Percentiles rank a stretch among this genome's conserved stretches.
phyloP scores from a whole-genome alignment of 2,888 invertebrate genomes.

The Trichacis sp. region DNA sequence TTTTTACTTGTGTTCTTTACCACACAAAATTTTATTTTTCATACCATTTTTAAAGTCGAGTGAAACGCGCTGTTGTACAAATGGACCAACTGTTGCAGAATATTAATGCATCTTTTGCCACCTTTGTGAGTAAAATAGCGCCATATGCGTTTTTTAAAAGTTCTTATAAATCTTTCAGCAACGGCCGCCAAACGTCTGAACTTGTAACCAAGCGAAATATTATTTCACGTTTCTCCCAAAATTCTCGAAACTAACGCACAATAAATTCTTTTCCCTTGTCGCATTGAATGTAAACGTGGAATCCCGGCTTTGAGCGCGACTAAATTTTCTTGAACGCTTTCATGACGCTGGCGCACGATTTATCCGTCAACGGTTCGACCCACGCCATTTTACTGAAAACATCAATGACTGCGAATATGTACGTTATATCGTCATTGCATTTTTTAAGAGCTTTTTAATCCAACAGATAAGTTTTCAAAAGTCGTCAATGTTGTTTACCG shows the following conservation, averaged over 20 bases:
- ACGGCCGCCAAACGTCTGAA: too few species aligned
- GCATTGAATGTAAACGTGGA: constrained; percentile 34
- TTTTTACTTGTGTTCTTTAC: too few species aligned
- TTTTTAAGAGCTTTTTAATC: constrained; percentile 20
- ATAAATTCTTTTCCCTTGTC: constrained; percentile 50
- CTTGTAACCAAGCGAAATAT: constrained; percentile 24
- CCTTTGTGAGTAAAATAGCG: not conserved
- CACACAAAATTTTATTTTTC: too few species aligned
- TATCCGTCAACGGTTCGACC: constrained; percentile 44
- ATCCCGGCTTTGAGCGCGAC: not conserved
- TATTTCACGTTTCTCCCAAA: too few species aligned
- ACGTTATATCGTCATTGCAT: constrained; percentile 25
- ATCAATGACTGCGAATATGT: constrained; percentile 29
- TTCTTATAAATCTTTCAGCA: not conserved
- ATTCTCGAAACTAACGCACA: too few species aligned
- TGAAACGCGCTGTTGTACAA: too few species aligned
- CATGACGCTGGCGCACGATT: constrained; percentile 27
- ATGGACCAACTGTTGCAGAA: too few species aligned
- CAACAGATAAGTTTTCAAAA: constrained; percentile 27
- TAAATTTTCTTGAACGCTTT: constrained; percentile 43
- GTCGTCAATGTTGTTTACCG: constrained; percentile 38
- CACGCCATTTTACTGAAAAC: constrained; percentile 39
- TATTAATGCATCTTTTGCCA: too few species aligned
- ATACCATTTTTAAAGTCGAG: too few species aligned
- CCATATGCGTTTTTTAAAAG: not conserved